These are phyloP conservation scores for Ennomos quercinarius DNA, from an alignment of 2,888 invertebrate genomes.

Conservation along the genomic window DNA sequence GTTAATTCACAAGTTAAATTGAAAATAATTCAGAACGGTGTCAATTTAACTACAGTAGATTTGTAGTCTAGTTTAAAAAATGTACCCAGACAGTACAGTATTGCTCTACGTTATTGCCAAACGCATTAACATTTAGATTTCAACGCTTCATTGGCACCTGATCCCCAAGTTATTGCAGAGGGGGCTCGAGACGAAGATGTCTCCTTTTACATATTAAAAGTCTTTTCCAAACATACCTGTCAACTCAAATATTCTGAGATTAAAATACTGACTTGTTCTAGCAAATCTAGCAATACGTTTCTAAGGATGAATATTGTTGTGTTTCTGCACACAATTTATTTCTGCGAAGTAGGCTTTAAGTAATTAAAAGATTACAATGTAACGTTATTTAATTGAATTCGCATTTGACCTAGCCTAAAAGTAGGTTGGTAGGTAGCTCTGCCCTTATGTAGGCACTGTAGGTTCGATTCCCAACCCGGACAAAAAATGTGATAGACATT, in stretches of 20 bases:
- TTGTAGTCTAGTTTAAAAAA: conserved; percentile 15
- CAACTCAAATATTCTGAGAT: conserved; percentile 22
- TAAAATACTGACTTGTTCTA: background rate
- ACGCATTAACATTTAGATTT: conserved; percentile 51
- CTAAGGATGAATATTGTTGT: no score
- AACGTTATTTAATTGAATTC: no score
- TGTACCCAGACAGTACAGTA: conserved; percentile 10
- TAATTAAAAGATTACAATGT: no score
- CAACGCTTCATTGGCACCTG: conserved; percentile 43
- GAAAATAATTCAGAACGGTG: conserved; percentile 5
- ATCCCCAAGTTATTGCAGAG: conserved; percentile 43
- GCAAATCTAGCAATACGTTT: no score
- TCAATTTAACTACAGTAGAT: conserved; percentile 1
- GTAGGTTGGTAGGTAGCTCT: no score
- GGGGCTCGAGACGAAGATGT: conserved; percentile 32
- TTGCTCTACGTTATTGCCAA: conserved; percentile 18
- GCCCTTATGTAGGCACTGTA: no score
- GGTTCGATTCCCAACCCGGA: no score
- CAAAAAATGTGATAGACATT: no score
- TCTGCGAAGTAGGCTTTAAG: no score
- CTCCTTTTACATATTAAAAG: conserved; percentile 38
- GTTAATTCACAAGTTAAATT: conserved; percentile 8
- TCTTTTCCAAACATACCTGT: conserved; percentile 35
- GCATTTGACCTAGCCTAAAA: no score
- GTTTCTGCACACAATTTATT: no score